Evolutionary conservation across 2,113 vertebrate genomes (phyloP), one percentile per base, ranked within the genome.

Genomic region (Pyrgilauda ruficollis): DNA sequence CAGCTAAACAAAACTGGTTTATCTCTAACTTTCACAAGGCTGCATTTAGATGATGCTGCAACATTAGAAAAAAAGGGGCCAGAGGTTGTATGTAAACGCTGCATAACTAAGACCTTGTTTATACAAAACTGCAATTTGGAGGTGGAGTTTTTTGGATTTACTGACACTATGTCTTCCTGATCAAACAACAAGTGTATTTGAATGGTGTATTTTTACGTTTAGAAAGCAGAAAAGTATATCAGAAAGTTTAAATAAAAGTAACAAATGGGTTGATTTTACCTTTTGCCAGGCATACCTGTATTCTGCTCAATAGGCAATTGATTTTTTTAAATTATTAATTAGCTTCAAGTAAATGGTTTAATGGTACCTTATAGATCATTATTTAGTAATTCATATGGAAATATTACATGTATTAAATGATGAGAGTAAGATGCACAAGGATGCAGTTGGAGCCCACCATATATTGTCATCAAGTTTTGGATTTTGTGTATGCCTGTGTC

Each of bases 51-150:
- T 52, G 35, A 30, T 33, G 30, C 24, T 81, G 11, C 23, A 90
- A 18, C 1, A 23, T 19, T 64, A 39, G 14, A 19, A 46, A 61
- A 61, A 70, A 81, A 53, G 6, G 2, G 18, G 16, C 23, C 6
- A 27, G 17, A 61, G 2, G 3, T 37, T 15, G 1, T 35, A 33
- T 11, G 1, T 21, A 69, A 81, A 31, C 6, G 44, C 1, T 27
- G 13, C 11, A 69, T 24, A 55, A 39, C 20, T 47, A 47, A 64
- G 16, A 56, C 3, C 11, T 58, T 43, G 4, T 61, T 55, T 74
- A 3, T 58, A 20, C 23, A 23, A 58, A 94, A 58, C 15, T 70
- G 11, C 19, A 66, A 15, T n/a, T 24, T 56, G 3, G 10, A 26
- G 0, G 0, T 69, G 13, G 15, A 31, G 2, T 21, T 74, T 43